Percentiles rank a stretch among this genome's conserved stretches.
Evolutionary conservation across 2,113 vertebrate species (phyloP).

Genomic region (Oreochromis niloticus): DNA sequence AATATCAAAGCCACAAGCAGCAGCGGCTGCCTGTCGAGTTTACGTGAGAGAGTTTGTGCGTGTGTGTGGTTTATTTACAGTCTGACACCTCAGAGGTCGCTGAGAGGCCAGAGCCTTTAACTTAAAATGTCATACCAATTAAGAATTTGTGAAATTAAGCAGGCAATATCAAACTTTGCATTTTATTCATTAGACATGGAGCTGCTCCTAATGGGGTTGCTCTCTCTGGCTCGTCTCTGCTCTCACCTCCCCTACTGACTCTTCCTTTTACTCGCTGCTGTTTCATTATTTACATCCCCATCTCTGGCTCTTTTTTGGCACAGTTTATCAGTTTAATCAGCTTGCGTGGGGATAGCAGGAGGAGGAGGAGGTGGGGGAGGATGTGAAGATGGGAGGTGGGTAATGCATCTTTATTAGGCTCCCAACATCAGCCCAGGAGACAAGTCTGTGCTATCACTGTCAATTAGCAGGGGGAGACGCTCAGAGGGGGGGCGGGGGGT

Average conservation of each 20-base stretch:
- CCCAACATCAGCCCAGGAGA: conserved; percentile 49
- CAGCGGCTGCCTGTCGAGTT: not conserved
- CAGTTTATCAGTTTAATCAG: conserved; percentile 64
- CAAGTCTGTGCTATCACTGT: conserved; percentile 54
- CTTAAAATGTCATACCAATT: conserved; percentile 53
- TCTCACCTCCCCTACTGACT: not conserved
- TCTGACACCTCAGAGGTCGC: conserved; percentile 11
- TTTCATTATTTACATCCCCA: conserved; percentile 46
- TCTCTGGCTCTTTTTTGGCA: conserved; percentile 14
- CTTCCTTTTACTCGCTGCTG: not conserved
- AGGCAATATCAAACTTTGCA: conserved; percentile 10
- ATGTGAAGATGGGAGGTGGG: not conserved
- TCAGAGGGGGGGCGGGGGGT: not conserved
- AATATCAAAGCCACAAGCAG: conserved; percentile 38
- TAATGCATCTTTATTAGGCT: conserved; percentile 66
- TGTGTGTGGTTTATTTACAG: conserved; percentile 5
- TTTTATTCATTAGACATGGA: conserved; percentile 40
- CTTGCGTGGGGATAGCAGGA: not conserved
- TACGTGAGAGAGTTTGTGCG: not conserved
- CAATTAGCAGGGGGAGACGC: conserved; percentile 51
- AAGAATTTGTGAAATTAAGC: conserved; percentile 45
- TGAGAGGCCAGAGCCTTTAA: conserved; percentile 17
- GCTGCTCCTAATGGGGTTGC: conserved; percentile 30
- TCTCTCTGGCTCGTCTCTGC: not conserved
- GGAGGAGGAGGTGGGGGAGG: not conserved